Base-by-base conservation (phyloP, 64 coral and sea anemone genomes). In the Pachyseris speciosa region DNA sequence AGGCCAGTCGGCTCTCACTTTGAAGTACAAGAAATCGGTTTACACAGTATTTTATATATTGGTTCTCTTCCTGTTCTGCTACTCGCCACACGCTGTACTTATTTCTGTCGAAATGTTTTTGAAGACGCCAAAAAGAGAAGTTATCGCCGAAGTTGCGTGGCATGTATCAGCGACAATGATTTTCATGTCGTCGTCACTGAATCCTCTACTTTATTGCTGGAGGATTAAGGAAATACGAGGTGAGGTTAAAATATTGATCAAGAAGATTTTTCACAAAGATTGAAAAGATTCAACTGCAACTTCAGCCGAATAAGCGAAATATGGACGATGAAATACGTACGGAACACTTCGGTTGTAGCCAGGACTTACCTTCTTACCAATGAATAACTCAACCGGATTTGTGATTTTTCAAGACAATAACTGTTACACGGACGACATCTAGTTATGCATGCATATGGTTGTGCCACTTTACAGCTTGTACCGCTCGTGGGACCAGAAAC, bases 171-270 rank as follows among this genome's bases (percentile, higher is more conserved):
- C 52, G 16, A 57, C 52, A 2, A 1, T 57, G 4, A 20, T 57
- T 13, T 57, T 57, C 4, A 57, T 57, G 19, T 57, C 52, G 16
- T 74, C 70, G 13, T 74, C 40, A 24, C 8, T 74, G 11, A 74
- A 45, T 38, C 70, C 70, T 27, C 8, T 74, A 17, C 37, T 74
- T 44, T 74, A 74, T 24, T 74, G 40, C 13, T 74, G 70, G 70
- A 74, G 40, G 34, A 74, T 74, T 22, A 74, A 9, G 15, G 22
- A 74, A n/a, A 74, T 74, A 13, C 22, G 70, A 28, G 20, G 13
- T 24, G 39, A 20, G 2, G 17, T 74, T 9, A 57, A 57, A 57
- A 13, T 5, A 15, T 57, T 57, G 22, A 57, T 57, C 4, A 15
- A 20, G 22, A 20, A 20, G 19, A 20, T 57, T 57, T 20, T 57